These are phyloP conservation scores for Drosophila ohnishii DNA, from an alignment of 1,140 invertebrate genomes.

Conservation along the genomic window DNA sequence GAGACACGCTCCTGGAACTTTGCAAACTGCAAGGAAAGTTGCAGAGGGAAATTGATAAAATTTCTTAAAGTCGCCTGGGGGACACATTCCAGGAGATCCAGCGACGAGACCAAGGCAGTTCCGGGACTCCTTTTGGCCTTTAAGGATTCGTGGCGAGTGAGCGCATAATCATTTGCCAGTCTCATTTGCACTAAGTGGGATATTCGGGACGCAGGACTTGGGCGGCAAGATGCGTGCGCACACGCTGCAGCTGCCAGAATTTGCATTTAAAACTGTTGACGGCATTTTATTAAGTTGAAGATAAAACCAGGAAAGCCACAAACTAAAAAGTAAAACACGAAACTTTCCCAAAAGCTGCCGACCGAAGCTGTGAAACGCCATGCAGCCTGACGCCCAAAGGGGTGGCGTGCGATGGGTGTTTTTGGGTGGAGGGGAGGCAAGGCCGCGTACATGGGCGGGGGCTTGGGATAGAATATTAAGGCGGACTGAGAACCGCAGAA, in stretches of 20 bases:
- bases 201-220: conserved; percentile 3
- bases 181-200: conserved; percentile 67
- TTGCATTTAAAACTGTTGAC: conserved; percentile 82
- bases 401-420: not conserved
- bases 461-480: not conserved
- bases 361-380: conserved; percentile 75
- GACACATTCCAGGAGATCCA: conserved; percentile 50
- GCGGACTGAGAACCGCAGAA: conserved; percentile 35
- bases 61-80: conserved; percentile 64
- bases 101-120: not conserved
- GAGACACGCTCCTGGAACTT: conserved; percentile 56
- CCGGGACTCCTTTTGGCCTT: conserved; percentile 25
- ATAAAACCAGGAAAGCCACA: conserved; percentile 81
- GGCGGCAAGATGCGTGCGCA: conserved; percentile 29
- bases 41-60: conserved; percentile 72
- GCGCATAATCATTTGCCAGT: conserved; percentile 77
- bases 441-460: conserved; percentile 2
- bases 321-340: conserved; percentile 81
- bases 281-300: conserved; percentile 80
- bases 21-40: conserved; percentile 62
- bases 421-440: not conserved
- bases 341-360: conserved; percentile 71
- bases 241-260: conserved; percentile 68
- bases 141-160: conserved; percentile 55
- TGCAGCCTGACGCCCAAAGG: conserved; percentile 30